A percentile compares a stretch with the other conserved stretches of the same genome.
Conservation (phyloP, 2,113 vertebrate species). For the Astur gentilis region DNA sequence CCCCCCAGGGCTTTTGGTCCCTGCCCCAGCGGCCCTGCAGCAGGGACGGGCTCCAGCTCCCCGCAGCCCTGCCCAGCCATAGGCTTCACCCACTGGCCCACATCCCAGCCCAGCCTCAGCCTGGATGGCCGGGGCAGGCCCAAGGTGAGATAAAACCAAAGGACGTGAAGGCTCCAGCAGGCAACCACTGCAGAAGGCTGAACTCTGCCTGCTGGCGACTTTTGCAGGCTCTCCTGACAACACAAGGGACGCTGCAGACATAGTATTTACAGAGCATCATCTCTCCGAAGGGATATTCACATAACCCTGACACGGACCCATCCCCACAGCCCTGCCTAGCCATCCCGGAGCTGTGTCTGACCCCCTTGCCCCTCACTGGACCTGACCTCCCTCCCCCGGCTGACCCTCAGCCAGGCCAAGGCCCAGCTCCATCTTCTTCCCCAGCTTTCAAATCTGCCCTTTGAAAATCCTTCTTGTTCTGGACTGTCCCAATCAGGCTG, state of each 20-base stretch:
- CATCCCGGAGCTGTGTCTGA: not conserved
- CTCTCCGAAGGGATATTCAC: not conserved
- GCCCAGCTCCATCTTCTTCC: not conserved
- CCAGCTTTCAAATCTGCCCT: not conserved
- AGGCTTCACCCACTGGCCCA: not conserved
- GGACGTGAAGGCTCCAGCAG: not conserved
- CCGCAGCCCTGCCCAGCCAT: not conserved
- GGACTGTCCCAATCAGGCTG: not conserved
- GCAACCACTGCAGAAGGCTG: not conserved
- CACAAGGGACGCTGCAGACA: not conserved
- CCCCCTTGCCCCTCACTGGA: not conserved
- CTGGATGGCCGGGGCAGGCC: not conserved
- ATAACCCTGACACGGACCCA: accelerated
- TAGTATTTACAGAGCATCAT: not conserved
- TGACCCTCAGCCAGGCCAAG: not conserved
- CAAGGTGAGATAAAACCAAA: not conserved
- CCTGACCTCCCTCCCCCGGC: too few species aligned
- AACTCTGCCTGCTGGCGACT: not conserved
- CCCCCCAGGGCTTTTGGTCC: not conserved
- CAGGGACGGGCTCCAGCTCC: not conserved
- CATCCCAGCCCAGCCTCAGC: accelerated
- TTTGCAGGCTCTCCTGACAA: not conserved
- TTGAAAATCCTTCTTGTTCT: not conserved
- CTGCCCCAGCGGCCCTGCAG: accelerated
- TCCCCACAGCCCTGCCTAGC: too few species aligned